Percentiles rank a stretch among this genome's conserved stretches.
These are phyloP conservation scores for Macrosteles quadrilineatus DNA, from an alignment of 1,140 invertebrate genomes.

Conservation along the genomic window DNA sequence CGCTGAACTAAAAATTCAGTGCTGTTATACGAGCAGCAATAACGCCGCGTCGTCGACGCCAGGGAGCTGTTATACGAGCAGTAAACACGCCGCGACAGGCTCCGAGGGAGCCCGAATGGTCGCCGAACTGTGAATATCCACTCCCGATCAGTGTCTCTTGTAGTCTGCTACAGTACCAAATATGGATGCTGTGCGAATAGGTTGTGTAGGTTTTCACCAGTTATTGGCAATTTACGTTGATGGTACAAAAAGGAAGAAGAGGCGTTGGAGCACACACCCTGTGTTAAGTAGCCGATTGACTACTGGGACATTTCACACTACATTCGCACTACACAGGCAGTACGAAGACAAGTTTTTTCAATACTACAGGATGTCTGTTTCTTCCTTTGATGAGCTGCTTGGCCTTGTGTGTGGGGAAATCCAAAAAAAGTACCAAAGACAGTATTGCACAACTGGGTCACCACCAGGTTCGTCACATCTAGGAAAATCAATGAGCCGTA, in stretches of 20 bases:
- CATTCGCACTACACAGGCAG: too few species aligned
- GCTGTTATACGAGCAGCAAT: too few species aligned
- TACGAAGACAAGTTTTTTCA: too few species aligned
- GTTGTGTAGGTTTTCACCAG: neutral
- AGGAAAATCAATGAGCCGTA: too few species aligned
- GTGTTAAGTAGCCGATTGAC: too few species aligned
- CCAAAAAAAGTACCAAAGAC: neutral
- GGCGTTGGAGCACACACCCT: too few species aligned
- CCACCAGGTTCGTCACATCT: too few species aligned
- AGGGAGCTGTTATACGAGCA: slow-evolving; percentile 18
- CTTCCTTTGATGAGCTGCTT: slow-evolving; percentile 15
- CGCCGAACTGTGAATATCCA: neutral
- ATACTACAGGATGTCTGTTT: slow-evolving; percentile 12
- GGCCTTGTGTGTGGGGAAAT: slow-evolving; percentile 12
- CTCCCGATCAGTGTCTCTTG: neutral
- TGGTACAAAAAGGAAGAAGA: too few species aligned
- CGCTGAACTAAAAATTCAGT: too few species aligned
- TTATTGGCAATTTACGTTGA: too few species aligned
- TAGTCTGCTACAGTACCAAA: neutral
- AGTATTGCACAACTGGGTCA: too few species aligned
- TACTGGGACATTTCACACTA: too few species aligned
- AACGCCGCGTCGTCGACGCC: neutral
- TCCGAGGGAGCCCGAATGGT: slow-evolving; percentile 8
- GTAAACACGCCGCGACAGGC: neutral
- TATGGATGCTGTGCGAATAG: slow-evolving; percentile 11